Evolutionary conservation across 2,113 vertebrate genomes (phyloP), one percentile per base, ranked within the genome.

Genomic region (Chaetorhynchus papuensis): DNA sequence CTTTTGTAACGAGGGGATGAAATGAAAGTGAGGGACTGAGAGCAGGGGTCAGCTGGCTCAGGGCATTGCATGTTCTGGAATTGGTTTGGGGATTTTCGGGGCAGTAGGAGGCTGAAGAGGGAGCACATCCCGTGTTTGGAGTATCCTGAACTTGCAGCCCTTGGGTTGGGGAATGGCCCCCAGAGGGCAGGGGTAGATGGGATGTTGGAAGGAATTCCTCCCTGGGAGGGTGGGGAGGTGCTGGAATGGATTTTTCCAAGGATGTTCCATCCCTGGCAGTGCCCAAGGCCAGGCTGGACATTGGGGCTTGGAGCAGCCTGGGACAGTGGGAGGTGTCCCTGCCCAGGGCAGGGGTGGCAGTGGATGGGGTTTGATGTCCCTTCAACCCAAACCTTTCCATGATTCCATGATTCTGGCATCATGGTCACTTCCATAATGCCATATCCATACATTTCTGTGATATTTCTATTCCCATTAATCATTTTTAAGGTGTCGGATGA

Each of bases 381-480:
- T 42, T 15, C 52, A 2, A 19, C 2, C 23, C 83, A 26, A 15
- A 6, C 37, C 37, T 31, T 50, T 42, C 59, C 17, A 6, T 27
- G 6, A 10, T 26, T 17, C 83, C 52, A 13, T 15, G 21, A 3
- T 26, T 4, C 13, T 8, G 20, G n/a, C 31, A 15, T 47, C 52
- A 30, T 19, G 17, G 17, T 31, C 54, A 6, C 77, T 26, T 24
- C 81, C 47, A 2, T 3, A 20, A 8, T 1, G 1, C 37, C 7
- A 0, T 6, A 19, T 33, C 47, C 41, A 2, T 3, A 9, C 1
- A 0, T 39, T 63, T 53, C 6, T 10, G 65, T 33, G 61, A 30
- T 15, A 1, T 41, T 78, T 77, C 65, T 28, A 2, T 47, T 63
- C 22, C 5, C 7, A 2, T 28, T 1, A 3, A 24, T 30, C 9